These are phyloP conservation scores for Eriosoma lanigerum DNA, from an alignment of 1,140 invertebrate species.

Conservation along the genomic window DNA sequence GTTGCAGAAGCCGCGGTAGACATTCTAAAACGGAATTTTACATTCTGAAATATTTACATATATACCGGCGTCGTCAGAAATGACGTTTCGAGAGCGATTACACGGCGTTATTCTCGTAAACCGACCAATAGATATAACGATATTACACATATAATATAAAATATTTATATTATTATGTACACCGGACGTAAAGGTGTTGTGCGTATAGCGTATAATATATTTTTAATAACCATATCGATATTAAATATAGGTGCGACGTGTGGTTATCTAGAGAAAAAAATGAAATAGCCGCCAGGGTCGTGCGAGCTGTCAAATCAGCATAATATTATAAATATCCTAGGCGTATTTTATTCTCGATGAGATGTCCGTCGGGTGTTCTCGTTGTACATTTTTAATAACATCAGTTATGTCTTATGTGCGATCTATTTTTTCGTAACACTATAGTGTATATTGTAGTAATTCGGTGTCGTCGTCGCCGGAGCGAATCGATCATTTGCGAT, in stretches of 20 bases:
- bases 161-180: not conserved
- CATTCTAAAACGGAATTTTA: not conserved
- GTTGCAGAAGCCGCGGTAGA: not conserved
- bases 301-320: not conserved
- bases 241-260: not conserved
- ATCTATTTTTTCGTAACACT: not conserved
- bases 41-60: not conserved
- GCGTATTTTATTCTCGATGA: not conserved
- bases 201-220: not conserved
- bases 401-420: not conserved
- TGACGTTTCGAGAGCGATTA: constrained; percentile 23
- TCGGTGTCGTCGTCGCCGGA: not conserved
- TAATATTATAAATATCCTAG: not conserved
- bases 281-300: not conserved
- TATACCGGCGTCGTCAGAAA: not conserved
- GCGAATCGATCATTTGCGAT: constrained; percentile 7
- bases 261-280: not conserved
- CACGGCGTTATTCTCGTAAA: not conserved
- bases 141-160: no score
- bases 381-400: not conserved
- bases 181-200: not conserved
- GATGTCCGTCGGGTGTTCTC: not conserved
- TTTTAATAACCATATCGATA: no score
- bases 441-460: not conserved
- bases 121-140: not conserved